Conservation (phyloP, 2,888 invertebrate species). For the Abrostola tripartita region DNA sequence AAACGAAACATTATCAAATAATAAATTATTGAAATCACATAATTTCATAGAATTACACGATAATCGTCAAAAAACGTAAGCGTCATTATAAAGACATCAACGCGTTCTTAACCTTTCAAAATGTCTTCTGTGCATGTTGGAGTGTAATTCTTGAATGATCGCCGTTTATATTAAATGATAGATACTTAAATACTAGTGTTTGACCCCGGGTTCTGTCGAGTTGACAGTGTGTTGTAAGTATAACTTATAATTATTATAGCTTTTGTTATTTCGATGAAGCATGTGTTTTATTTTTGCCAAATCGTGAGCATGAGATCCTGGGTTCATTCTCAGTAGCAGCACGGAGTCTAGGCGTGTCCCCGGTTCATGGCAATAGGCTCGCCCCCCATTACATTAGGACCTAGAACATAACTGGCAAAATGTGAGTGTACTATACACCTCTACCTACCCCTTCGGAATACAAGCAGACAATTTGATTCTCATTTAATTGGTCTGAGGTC, state of each 20-base stretch:
- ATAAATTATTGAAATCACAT: constrained; percentile 47
- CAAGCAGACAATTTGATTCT: too few relatives aligned
- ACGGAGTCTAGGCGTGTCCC: too few relatives aligned
- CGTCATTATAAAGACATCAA: constrained; percentile 70
- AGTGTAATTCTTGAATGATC: constrained; percentile 18
- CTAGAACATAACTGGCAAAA: too few relatives aligned
- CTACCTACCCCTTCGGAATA: too few relatives aligned
- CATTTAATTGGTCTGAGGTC: not conserved
- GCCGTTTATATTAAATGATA: constrained; percentile 35
- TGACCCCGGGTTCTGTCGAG: not conserved
- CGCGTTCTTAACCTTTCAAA: constrained; percentile 48
- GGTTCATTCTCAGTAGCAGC: too few relatives aligned
- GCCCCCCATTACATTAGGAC: too few relatives aligned
- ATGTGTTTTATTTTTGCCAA: not conserved
- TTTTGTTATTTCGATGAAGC: not conserved
- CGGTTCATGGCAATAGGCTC: too few relatives aligned
- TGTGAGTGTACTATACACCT: too few relatives aligned
- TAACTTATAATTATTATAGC: constrained; percentile 19
- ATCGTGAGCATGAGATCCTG: too few relatives aligned
- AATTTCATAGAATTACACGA: constrained; percentile 42
- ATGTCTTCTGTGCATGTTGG: constrained; percentile 9
- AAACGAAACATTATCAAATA: constrained; percentile 39
- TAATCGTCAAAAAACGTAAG: constrained; percentile 23
- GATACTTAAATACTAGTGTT: constrained; percentile 31
- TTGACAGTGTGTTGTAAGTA: constrained; percentile 30